Conservation (phyloP, 2,888 invertebrate genomes). For the Perithous albicinctus region DNA sequence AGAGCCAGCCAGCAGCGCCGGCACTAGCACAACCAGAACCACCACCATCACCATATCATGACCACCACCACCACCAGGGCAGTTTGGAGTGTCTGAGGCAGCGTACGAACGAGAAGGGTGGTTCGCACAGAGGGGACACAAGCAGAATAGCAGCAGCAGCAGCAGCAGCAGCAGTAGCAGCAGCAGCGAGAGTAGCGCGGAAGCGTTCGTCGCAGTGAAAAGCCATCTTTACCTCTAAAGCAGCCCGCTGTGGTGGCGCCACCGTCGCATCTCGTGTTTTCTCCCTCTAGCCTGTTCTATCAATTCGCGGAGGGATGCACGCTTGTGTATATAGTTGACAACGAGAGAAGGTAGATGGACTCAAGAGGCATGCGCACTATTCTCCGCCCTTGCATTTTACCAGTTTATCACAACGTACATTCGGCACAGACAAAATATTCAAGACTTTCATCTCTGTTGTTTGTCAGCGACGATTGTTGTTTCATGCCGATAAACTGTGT, state of each 20-base stretch:
- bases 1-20: slow-evolving; percentile 73
- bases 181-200: slow-evolving; percentile 48
- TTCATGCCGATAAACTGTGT: neutral
- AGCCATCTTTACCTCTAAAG: slow-evolving; percentile 57
- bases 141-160: neutral
- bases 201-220: slow-evolving; percentile 61
- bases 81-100: slow-evolving; percentile 59
- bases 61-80: slow-evolving; percentile 57
- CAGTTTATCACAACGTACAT: slow-evolving; percentile 64
- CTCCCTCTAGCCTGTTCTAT: slow-evolving; percentile 39
- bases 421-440: slow-evolving; percentile 52
- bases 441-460: slow-evolving; percentile 19
- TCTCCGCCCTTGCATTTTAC: slow-evolving; percentile 58
- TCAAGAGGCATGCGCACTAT: slow-evolving; percentile 54
- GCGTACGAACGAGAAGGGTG: slow-evolving; percentile 60
- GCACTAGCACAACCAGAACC: slow-evolving; percentile 72
- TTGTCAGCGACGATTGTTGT: neutral
- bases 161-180: neutral
- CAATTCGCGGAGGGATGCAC: slow-evolving; percentile 34
- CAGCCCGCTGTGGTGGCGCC: slow-evolving; percentile 66
- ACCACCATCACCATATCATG: slow-evolving; percentile 70
- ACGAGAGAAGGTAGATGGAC: slow-evolving; percentile 43
- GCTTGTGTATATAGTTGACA: slow-evolving; percentile 8
- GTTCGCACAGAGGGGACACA: slow-evolving; percentile 59
- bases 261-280: slow-evolving; percentile 55